These are phyloP conservation scores for Lasioglossum marginatum DNA, from an alignment of 2,888 invertebrate genomes.

Conservation along the genomic window DNA sequence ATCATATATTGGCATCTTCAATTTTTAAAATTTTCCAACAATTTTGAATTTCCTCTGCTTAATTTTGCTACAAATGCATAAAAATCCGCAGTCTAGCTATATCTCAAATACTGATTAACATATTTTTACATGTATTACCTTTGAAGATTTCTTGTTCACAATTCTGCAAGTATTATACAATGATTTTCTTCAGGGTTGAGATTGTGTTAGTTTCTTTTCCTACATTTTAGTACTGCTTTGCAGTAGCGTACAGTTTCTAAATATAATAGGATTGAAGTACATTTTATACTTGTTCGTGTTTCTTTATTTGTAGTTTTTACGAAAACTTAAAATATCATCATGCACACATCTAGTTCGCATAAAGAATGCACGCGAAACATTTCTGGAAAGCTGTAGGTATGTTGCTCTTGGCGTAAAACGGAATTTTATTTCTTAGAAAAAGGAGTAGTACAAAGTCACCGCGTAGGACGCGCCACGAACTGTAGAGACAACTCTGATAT, in stretches of 20 bases:
- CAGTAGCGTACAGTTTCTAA: background rate
- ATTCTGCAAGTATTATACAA: background rate
- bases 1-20: too few relatives aligned
- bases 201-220: background rate
- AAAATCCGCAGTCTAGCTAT: too few relatives aligned
- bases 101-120: too few relatives aligned
- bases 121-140: too few relatives aligned
- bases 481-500: background rate
- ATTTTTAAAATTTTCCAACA: too few relatives aligned
- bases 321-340: background rate
- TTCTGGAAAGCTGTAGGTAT: background rate
- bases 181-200: background rate
- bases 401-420: background rate
- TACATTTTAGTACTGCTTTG: background rate
- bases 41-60: too few relatives aligned
- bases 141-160: too few relatives aligned
- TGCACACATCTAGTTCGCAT: background rate
- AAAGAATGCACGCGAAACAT: background rate
- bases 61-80: too few relatives aligned
- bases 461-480: background rate
- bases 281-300: background rate
- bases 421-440: constrained; percentile 7
- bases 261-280: background rate
- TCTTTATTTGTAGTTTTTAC: background rate
- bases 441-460: background rate